Evolutionary conservation across 1,140 invertebrate genomes (phyloP).

Genomic region (Drosophila jambulina): DNA sequence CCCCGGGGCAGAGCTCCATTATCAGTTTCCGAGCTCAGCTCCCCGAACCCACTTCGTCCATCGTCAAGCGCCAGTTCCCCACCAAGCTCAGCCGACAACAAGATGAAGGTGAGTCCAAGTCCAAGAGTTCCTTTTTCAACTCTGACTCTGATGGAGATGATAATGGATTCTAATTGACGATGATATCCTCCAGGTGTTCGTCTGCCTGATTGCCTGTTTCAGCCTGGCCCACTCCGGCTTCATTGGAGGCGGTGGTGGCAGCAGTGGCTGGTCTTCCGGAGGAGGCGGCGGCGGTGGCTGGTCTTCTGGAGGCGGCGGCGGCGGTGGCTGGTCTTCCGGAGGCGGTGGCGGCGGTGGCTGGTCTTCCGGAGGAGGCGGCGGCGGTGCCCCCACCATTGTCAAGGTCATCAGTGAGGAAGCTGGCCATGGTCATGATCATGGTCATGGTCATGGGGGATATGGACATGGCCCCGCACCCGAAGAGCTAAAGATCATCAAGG

Average conservation of each 20-base stretch:
- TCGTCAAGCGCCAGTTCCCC: constrained; percentile 24
- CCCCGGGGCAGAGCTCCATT: constrained; percentile 3
- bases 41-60: constrained; percentile 33
- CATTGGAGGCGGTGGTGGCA: constrained; percentile 29
- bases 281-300: constrained; percentile 32
- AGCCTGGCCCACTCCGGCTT: constrained; percentile 29
- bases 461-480: constrained; percentile 40
- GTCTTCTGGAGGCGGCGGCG: constrained; percentile 35
- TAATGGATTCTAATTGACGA: too few species aligned
- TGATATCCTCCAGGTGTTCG: too few species aligned
- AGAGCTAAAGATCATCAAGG: constrained; percentile 61
- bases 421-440: constrained; percentile 36
- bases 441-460: constrained; percentile 34
- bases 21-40: constrained; percentile 46
- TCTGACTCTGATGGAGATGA: too few species aligned
- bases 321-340: constrained; percentile 21
- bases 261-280: constrained; percentile 9
- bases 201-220: constrained; percentile 45
- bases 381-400: constrained; percentile 52
- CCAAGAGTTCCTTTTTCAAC: not conserved
- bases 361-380: constrained; percentile 34
- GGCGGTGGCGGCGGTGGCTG: constrained; percentile 41
- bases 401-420: constrained; percentile 60
- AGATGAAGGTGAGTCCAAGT: constrained; percentile 53
- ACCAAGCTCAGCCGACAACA: constrained; percentile 64